Base-by-base conservation (phyloP, 2,888 invertebrate species). In the Coelinius sp. region DNA sequence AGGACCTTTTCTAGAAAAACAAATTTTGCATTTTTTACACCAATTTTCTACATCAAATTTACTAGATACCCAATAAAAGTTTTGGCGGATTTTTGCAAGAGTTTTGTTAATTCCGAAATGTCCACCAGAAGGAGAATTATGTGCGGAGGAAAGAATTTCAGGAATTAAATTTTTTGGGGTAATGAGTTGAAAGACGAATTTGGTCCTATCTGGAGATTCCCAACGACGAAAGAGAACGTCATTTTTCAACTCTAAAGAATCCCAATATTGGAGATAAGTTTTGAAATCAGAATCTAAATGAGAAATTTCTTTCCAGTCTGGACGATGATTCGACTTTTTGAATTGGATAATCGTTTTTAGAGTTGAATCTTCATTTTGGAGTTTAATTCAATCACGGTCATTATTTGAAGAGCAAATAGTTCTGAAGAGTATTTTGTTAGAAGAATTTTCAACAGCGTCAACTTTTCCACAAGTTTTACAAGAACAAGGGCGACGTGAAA, bases 91-190 rank as follows among this genome's bases (percentile, higher is more conserved):
- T 41, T 79, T 79, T 1, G 67, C 49, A 22, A 80, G 46, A 0
- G 80, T 82, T 52, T 79, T 80, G n/a, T 79, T 77, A 1, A 80
- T 59, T 8, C 82, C 80, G 10, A 82, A 78, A 69, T 82, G 80
- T n/a, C n/a, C n/a, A n/a, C n/a, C n/a, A n/a, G n/a, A n/a, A 22
- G 77, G 77, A 73, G 74, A 71, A 68, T 81, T 79, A 27, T 25
- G 46, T n/a, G n/a, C n/a, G 63, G 75, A 14, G 6, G 10, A 14
- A 4, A 46, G n/a, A 46, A 46, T 17, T 41, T n/a, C 24, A 3
- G 10, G 7, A 41, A n/a, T n/a, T 2, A 41, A n/a, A n/a, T 10
- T n/a, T n/a, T 46, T 17, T 17, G 46, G 46, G n/a, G 17, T 17
- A 46, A 46, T 14, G n/a, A 2, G 1, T 46, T 46, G 46, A 14